These are phyloP conservation scores for Ochlodes sylvanus DNA, from an alignment of 2,888 invertebrate genomes.

Conservation along the genomic window DNA sequence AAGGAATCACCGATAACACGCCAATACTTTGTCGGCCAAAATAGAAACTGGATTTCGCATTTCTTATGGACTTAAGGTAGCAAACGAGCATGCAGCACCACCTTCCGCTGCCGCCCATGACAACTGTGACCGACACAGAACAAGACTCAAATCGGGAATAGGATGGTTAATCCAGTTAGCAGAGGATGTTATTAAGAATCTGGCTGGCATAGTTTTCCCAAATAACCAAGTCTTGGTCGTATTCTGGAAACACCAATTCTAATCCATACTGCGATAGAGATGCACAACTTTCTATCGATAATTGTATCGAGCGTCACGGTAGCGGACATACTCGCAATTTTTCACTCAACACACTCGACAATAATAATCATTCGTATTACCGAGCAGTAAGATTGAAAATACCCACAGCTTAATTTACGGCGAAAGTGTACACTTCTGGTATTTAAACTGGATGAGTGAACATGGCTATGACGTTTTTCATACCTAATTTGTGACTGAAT, in stretches of 20 bases:
- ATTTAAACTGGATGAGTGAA: conserved; percentile 41
- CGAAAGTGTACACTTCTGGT: conserved; percentile 39
- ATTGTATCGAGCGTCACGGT: conserved; percentile 41
- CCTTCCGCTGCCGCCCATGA: too few species aligned
- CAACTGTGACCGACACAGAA: too few species aligned
- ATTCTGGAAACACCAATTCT: background rate
- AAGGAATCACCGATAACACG: too few species aligned
- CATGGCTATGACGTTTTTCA: conserved; percentile 38
- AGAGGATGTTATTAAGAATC: too few species aligned
- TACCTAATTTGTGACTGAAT: conserved; percentile 21
- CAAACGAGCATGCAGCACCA: too few species aligned
- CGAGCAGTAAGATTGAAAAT: background rate
- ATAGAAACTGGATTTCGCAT: too few species aligned
- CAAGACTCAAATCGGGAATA: too few species aligned
- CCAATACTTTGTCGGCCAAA: too few species aligned
- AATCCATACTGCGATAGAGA: conserved; percentile 40
- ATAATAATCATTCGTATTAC: background rate
- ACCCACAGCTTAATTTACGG: conserved; percentile 26
- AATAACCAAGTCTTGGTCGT: too few species aligned
- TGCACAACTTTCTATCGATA: conserved; percentile 44
- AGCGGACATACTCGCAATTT: conserved; percentile 40
- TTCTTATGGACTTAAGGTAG: too few species aligned
- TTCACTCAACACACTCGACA: conserved; percentile 19
- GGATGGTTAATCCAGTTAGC: too few species aligned
- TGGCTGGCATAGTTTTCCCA: too few species aligned